Conservation (phyloP, 2,888 invertebrate species). For the Syrista parreyssii region DNA sequence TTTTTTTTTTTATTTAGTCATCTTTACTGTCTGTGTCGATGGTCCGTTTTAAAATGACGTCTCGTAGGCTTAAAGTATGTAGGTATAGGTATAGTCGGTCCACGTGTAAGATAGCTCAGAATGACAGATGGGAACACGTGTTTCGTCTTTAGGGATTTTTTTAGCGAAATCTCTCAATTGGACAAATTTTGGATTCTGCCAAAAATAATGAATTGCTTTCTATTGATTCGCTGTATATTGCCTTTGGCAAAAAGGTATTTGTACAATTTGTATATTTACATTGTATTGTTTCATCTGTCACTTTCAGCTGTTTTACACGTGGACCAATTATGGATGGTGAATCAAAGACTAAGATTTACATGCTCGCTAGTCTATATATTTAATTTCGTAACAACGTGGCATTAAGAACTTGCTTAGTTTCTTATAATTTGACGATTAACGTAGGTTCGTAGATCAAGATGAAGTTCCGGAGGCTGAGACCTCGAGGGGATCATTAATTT, state of each 20-base stretch:
- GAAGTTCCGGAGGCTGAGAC: conserved; percentile 11
- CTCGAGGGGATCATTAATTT: background rate
- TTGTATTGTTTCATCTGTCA: no score
- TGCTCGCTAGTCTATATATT: background rate
- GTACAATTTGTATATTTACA: no score
- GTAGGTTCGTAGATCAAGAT: conserved; percentile 5
- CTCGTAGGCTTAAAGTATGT: background rate
- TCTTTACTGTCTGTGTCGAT: background rate
- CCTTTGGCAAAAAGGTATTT: no score
- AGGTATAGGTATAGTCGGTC: no score
- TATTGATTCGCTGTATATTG: no score
- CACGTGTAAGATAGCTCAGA: no score
- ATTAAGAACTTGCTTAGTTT: background rate
- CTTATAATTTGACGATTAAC: conserved; percentile 1
- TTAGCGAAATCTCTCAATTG: no score
- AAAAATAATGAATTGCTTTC: no score
- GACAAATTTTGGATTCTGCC: no score
- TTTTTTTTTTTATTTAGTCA: background rate
- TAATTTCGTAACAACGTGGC: background rate
- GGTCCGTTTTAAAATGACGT: background rate
- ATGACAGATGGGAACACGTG: no score
- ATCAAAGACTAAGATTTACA: background rate
- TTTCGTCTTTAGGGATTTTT: no score
- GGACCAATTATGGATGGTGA: background rate
- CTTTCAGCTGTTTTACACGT: no score